phyloP scores from a whole-genome alignment of 2,888 invertebrate species.

The Stenodera caucasica region DNA sequence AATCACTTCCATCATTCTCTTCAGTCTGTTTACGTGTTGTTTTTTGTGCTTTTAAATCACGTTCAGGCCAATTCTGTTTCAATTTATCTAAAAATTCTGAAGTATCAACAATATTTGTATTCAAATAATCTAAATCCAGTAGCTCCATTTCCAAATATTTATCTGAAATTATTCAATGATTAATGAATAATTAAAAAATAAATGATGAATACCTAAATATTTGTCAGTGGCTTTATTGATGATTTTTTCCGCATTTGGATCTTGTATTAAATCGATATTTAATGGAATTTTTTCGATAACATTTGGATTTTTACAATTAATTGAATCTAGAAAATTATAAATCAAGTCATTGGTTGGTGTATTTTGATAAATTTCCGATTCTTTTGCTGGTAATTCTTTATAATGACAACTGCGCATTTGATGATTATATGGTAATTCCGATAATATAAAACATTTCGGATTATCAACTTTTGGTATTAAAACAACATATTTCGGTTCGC shows the following conservation, averaged over 20 bases:
- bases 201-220: constrained; percentile 2
- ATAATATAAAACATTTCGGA: constrained; percentile 21
- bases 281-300: constrained; percentile 8
- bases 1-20: constrained; percentile 2
- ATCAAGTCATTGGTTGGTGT: constrained; percentile 10
- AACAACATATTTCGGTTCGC: constrained; percentile 14
- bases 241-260: constrained; percentile 13
- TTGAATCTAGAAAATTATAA: constrained; percentile 12
- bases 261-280: constrained; percentile 15
- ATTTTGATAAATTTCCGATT: not conserved
- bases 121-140: constrained; percentile 11
- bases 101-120: not conserved
- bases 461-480: constrained; percentile 19
- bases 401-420: constrained; percentile 1
- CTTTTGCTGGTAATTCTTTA: constrained; percentile 6
- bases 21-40: not conserved
- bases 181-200: not conserved
- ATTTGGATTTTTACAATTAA: constrained; percentile 9
- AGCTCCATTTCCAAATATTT: constrained; percentile 9
- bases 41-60: constrained; percentile 7
- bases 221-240: constrained; percentile 21
- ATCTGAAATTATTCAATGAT: not conserved
- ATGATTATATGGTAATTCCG: constrained; percentile 18
- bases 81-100: not conserved
- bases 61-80: constrained; percentile 13